Percentiles rank a stretch among this genome's conserved stretches.
These are phyloP conservation scores for Brachyrhaphis roseni DNA, from an alignment of 2,797 vertebrate genomes.

Conservation along the genomic window DNA sequence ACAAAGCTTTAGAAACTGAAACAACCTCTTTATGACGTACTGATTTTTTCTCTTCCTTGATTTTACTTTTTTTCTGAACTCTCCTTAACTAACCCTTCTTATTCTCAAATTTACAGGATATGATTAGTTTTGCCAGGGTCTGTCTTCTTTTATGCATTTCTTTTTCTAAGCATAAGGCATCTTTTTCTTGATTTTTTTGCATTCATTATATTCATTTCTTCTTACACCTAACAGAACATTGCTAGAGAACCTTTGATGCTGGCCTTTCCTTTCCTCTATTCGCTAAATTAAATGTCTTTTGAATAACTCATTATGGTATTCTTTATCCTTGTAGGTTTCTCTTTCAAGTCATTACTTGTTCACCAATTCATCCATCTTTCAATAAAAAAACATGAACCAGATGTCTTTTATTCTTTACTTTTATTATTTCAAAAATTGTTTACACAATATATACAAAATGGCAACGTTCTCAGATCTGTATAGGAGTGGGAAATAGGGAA, in stretches of 20 bases:
- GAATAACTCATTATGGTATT: neutral
- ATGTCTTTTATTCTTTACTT: slow-evolving; percentile 51
- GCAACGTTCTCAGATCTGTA: slow-evolving; percentile 70
- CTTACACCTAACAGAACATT: neutral
- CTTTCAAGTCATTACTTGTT: neutral
- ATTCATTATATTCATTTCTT: neutral
- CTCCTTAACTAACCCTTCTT: neutral
- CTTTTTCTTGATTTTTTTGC: neutral
- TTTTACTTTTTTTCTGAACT: neutral
- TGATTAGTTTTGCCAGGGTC: neutral
- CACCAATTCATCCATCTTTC: neutral
- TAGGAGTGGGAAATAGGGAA: slow-evolving; percentile 18
- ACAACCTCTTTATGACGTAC: neutral
- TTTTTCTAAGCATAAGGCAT: neutral
- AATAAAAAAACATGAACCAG: neutral
- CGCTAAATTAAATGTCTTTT: neutral
- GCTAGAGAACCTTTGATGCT: neutral
- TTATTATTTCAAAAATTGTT: slow-evolving; percentile 76
- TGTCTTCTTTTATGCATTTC: neutral
- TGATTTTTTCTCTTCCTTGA: neutral
- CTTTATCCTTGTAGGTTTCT: neutral
- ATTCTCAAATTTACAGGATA: neutral
- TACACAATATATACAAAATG: slow-evolving; percentile 80
- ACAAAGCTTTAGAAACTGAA: slow-evolving; percentile 12
- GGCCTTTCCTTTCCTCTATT: neutral